phyloP scores from a whole-genome alignment of 2,113 vertebrate genomes.

The Leiothrix lutea region DNA sequence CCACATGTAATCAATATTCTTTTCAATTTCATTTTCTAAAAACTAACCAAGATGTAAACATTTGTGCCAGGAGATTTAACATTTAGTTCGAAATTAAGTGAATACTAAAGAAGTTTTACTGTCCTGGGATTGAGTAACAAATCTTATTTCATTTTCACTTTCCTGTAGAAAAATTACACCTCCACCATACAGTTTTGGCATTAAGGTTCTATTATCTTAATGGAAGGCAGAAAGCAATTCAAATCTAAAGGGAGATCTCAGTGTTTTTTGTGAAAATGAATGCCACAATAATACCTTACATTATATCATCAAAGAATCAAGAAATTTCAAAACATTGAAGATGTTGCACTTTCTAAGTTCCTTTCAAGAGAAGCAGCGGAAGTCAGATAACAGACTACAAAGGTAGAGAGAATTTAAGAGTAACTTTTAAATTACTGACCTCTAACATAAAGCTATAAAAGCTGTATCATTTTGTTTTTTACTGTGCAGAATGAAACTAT shows the following conservation, averaged over 20 bases:
- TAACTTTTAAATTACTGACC: background rate
- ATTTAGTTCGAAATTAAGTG: background rate
- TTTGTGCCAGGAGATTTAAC: background rate
- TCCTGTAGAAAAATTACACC: background rate
- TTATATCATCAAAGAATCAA: background rate
- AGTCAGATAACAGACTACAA: background rate
- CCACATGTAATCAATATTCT: background rate
- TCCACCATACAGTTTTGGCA: background rate
- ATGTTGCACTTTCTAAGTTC: background rate
- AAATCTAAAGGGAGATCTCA: background rate
- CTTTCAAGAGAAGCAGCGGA: background rate
- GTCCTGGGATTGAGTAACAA: background rate
- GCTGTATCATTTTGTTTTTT: background rate
- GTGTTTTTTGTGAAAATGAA: background rate
- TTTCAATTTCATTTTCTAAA: background rate
- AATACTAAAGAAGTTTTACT: background rate
- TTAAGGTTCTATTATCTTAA: background rate
- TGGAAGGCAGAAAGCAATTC: background rate
- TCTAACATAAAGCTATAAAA: background rate
- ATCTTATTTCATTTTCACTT: background rate
- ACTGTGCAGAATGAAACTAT: background rate
- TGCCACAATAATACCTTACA: fast-evolving
- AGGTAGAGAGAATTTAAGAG: background rate
- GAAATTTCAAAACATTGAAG: background rate
- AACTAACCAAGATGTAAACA: background rate